Conservation (phyloP, 2,113 vertebrate species). For the Equus quagga region DNA sequence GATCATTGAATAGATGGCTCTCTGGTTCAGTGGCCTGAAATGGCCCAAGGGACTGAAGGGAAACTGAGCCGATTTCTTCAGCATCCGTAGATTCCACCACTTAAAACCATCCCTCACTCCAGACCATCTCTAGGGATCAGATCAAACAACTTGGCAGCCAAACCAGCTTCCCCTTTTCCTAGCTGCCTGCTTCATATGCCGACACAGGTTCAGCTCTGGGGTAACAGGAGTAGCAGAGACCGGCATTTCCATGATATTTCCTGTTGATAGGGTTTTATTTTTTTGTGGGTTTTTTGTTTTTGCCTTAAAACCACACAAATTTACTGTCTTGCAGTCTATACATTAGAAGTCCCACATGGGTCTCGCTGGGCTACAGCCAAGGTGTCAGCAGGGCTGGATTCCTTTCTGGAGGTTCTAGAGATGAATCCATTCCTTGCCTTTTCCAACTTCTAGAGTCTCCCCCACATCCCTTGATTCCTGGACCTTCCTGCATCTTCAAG, state of each 20-base stretch:
- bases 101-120: not conserved
- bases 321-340: not conserved
- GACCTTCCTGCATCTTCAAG: not conserved
- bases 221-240: not conserved
- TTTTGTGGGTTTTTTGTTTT: not conserved
- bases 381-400: no score
- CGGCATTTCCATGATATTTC: not conserved
- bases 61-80: not conserved
- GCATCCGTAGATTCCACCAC: not conserved
- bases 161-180: not conserved
- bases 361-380: not conserved
- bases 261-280: not conserved
- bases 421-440: not conserved
- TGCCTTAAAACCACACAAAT: not conserved
- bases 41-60: not conserved
- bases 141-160: not conserved
- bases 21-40: not conserved
- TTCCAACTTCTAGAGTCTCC: not conserved
- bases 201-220: not conserved
- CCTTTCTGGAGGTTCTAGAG: not conserved
- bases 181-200: not conserved
- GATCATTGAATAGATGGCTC: not conserved
- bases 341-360: not conserved
- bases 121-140: not conserved
- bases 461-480: not conserved